These are phyloP conservation scores for Alethe castanea DNA, from an alignment of 2,113 vertebrate species.

Conservation along the genomic window DNA sequence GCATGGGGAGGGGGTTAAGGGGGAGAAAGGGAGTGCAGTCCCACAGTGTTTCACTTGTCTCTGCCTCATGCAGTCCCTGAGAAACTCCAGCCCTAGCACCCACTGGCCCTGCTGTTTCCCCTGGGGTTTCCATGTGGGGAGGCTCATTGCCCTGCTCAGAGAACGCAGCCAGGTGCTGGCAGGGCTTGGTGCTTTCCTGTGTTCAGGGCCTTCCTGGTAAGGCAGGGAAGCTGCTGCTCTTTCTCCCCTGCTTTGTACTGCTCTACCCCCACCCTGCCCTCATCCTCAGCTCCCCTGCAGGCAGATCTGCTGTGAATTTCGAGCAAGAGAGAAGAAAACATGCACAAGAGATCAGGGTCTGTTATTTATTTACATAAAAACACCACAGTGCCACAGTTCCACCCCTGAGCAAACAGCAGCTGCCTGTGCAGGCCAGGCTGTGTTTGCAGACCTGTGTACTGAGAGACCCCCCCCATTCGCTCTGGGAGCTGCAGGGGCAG, in stretches of 20 bases:
- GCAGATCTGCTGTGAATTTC: background rate
- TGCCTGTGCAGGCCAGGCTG: background rate
- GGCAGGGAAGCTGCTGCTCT: background rate
- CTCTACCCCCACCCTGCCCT: background rate
- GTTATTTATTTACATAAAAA: slow-evolving; percentile 66
- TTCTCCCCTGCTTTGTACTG: fast-evolving
- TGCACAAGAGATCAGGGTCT: background rate
- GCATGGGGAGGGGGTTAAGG: fast-evolving
- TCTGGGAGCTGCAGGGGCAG: background rate
- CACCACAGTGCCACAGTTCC: background rate
- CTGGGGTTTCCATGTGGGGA: fast-evolving
- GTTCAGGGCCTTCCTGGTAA: background rate
- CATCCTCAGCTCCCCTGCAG: background rate
- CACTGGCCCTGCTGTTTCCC: background rate
- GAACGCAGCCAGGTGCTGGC: background rate
- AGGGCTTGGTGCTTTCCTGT: background rate
- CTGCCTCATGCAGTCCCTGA: fast-evolving
- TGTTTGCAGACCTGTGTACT: background rate
- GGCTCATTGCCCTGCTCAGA: fast-evolving
- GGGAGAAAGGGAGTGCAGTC: background rate
- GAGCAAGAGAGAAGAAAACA: background rate
- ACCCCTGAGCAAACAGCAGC: background rate
- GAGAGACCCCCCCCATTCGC: background rate
- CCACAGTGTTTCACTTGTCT: background rate
- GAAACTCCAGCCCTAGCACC: background rate